phyloP scores from a whole-genome alignment of 2,888 invertebrate genomes.

The Erebia aethiops region DNA sequence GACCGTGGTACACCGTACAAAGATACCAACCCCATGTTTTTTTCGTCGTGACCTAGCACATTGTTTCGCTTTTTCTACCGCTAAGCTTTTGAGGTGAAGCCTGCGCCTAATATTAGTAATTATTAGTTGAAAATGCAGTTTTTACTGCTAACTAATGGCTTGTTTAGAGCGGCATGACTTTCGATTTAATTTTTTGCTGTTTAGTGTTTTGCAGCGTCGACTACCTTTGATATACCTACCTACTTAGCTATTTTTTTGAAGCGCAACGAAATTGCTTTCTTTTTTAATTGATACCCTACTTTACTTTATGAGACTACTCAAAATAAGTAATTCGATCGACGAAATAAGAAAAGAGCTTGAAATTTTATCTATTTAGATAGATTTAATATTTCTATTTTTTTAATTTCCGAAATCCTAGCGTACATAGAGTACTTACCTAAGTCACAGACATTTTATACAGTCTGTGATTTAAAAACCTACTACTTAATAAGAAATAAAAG shows the following conservation, averaged over 20 bases:
- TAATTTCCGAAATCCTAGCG: too few species aligned
- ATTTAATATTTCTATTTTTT: too few species aligned
- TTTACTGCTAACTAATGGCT: conserved; percentile 47
- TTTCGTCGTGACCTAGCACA: conserved; percentile 52
- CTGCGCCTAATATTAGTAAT: conserved; percentile 55
- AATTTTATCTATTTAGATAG: too few species aligned
- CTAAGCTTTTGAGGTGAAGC: conserved; percentile 48
- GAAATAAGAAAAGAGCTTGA: background rate
- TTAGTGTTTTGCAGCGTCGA: background rate
- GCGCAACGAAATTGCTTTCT: background rate
- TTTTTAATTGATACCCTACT: background rate
- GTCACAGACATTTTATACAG: too few species aligned
- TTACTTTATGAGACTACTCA: too few species aligned
- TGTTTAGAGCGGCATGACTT: conserved; percentile 39
- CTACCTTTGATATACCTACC: background rate
- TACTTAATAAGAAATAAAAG: too few species aligned
- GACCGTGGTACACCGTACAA: conserved; percentile 39
- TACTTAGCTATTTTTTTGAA: background rate
- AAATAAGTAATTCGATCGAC: background rate
- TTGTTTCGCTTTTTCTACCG: conserved; percentile 46
- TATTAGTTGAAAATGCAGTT: conserved; percentile 50
- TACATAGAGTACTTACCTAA: too few species aligned
- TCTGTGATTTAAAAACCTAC: too few species aligned
- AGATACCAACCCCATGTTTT: conserved; percentile 42
- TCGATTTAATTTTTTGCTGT: conserved; percentile 28